These are phyloP conservation scores for Ctena decussata DNA, from an alignment of 2,888 invertebrate species.

Conservation along the genomic window DNA sequence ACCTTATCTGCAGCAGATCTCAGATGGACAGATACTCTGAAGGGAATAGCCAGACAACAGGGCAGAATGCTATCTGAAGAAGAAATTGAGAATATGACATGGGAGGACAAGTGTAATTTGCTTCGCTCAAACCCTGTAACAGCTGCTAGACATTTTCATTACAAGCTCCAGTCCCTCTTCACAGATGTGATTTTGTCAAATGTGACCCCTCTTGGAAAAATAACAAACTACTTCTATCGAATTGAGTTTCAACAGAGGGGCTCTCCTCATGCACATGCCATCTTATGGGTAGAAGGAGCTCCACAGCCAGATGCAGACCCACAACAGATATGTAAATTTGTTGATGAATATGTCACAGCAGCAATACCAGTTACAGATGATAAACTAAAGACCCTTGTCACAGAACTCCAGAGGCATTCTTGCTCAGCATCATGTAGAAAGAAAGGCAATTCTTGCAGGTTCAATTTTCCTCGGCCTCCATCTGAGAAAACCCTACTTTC, in stretches of 20 bases:
- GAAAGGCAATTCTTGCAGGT: constrained; percentile 43
- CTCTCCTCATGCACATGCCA: constrained; percentile 16
- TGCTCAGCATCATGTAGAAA: constrained; percentile 60
- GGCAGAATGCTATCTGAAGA: constrained; percentile 29
- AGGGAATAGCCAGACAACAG: constrained; percentile 50
- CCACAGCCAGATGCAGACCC: constrained; percentile 21
- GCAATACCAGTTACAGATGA: neutral
- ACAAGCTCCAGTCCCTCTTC: constrained; percentile 43
- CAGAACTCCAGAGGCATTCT: constrained; percentile 11
- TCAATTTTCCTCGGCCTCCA: constrained; percentile 49
- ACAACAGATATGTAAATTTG: constrained; percentile 8
- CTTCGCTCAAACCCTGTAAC: constrained; percentile 66
- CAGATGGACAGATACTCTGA: constrained; percentile 68
- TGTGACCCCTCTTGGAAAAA: constrained; percentile 36
- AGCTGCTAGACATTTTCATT: constrained; percentile 36
- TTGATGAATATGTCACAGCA: constrained; percentile 1
- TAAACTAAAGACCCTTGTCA: neutral
- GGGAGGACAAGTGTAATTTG: constrained; percentile 60
- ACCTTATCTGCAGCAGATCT: constrained; percentile 61
- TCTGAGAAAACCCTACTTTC: constrained; percentile 31
- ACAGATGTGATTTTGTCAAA: constrained; percentile 49
- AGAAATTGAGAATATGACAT: constrained; percentile 48
- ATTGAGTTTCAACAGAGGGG: constrained; percentile 14
- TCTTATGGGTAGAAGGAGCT: constrained; percentile 27
- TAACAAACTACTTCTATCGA: constrained; percentile 20